Evolutionary conservation across 2,113 vertebrate genomes (phyloP), one percentile per base, ranked within the genome.

Genomic region (Microtus pennsylvanicus): DNA sequence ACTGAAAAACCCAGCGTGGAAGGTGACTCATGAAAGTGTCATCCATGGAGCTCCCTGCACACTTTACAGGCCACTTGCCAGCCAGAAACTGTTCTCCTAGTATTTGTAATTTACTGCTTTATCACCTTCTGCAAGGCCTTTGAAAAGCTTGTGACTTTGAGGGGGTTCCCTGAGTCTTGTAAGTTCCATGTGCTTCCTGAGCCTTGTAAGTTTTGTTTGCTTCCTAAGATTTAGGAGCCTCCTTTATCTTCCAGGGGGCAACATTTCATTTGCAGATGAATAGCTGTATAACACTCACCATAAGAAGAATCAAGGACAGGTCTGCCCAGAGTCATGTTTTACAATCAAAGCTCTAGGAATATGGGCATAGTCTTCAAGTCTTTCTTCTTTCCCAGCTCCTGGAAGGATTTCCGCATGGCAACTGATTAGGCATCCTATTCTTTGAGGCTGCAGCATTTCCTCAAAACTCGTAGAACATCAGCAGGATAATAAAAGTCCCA

Each of bases 361-460:
- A 74, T 19, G 45, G 81, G 50, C 47, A 93, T 9, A 83, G 38
- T 13, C 74, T 50, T n/a, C 33, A 65, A 93, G 7, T 11, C 17
- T 26, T 10, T 67, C 6, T 12, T 83, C 9, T 65, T 90, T 96
- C 74, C 8, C 11, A 83, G 17, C 28, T 90, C 63, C 47, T 47
- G 58, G 35, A 90, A 87, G n/a, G 21, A 38, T 90, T 94, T 97
- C 89, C 33, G 17, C 35, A 30, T 86, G 72, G 30, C 26, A 80
- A 76, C 83, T 63, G 33, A 24, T 12, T 85, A 94, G 75, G 58
- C 89, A 91, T 58, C 1, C 21, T 22, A 67, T 35, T 72, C 5
- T 63, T 85, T 96, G 42, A 86, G 91, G 93, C 55, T 76, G 19
- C 26, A 93, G 69, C 28, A 50, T 94, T 94, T 93, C 22, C 28